Evolutionary conservation across 92 coral and sea anemone species (phyloP).

Genomic region (Actinostola sp.): DNA sequence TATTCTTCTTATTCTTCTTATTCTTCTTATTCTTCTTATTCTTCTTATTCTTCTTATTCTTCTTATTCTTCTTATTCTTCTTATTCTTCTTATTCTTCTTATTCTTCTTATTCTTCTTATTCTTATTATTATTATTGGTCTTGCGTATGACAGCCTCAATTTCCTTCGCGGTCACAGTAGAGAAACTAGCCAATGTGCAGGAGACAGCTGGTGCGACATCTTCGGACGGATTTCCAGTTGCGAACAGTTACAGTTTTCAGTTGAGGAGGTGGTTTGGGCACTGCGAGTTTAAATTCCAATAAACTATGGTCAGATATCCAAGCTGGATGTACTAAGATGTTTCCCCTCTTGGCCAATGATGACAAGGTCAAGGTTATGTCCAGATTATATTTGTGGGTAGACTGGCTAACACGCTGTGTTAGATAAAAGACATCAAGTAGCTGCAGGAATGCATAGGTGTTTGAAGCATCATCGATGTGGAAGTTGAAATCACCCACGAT

Average conservation of each 20-base stretch:
- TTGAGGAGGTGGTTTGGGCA: neutral
- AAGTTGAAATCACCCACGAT: conserved; percentile 40
- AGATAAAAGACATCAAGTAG: conserved; percentile 42
- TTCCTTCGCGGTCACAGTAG: neutral
- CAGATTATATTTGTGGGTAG: conserved; percentile 51
- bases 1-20: too few relatives aligned
- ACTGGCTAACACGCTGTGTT: conserved; percentile 31
- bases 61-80: too few relatives aligned
- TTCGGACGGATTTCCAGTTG: conserved; percentile 18
- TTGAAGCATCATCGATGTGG: conserved; percentile 40
- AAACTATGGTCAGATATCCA: conserved; percentile 40
- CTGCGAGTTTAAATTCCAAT: conserved; percentile 2
- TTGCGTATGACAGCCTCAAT: neutral
- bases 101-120: too few relatives aligned
- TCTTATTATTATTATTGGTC: neutral
- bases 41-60: too few relatives aligned
- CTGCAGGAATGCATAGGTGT: conserved; percentile 27
- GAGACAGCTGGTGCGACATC: neutral
- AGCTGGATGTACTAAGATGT: conserved; percentile 17
- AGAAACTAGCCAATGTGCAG: neutral
- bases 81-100: too few relatives aligned
- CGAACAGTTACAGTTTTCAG: conserved; percentile 14
- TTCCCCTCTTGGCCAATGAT: conserved; percentile 16
- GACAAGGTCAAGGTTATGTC: conserved; percentile 39
- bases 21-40: too few relatives aligned